These are phyloP conservation scores for Hormaphis cornu DNA, from an alignment of 1,140 invertebrate species.

Conservation along the genomic window DNA sequence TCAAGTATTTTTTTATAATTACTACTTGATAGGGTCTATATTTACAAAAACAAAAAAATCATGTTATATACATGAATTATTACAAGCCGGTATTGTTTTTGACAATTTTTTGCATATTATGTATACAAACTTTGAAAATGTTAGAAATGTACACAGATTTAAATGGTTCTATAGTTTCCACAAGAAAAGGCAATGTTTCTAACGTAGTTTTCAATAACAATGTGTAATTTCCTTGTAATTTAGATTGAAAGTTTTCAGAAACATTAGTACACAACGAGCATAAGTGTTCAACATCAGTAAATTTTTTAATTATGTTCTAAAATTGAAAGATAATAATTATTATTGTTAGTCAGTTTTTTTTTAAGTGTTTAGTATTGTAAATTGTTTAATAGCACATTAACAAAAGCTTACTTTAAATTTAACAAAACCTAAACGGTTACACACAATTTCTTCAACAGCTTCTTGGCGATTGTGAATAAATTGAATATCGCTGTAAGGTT, in stretches of 20 bases:
- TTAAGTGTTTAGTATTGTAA: not conserved
- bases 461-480: constrained; percentile 59
- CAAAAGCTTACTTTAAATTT: constrained; percentile 22
- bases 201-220: constrained; percentile 69
- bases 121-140: constrained; percentile 17
- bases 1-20: constrained; percentile 51
- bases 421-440: constrained; percentile 50
- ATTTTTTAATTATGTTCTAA: constrained; percentile 47
- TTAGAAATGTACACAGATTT: not conserved
- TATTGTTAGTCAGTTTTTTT: too few relatives aligned
- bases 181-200: constrained; percentile 57
- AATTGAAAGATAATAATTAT: constrained; percentile 34
- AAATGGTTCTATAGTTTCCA: constrained; percentile 38
- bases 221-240: constrained; percentile 68
- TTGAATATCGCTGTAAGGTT: constrained; percentile 58
- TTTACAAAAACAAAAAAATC: not conserved
- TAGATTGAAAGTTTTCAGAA: constrained; percentile 53
- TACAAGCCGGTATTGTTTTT: too few relatives aligned
- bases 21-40: constrained; percentile 44
- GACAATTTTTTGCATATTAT: too few relatives aligned
- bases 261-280: constrained; percentile 51
- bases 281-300: constrained; percentile 54
- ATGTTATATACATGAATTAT: too few relatives aligned
- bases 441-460: constrained; percentile 64
- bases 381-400: not conserved